Evolutionary conservation across 2,888 invertebrate genomes (phyloP), one percentile per base, ranked within the genome.

Genomic region (Ornithoptera alexandrae): DNA sequence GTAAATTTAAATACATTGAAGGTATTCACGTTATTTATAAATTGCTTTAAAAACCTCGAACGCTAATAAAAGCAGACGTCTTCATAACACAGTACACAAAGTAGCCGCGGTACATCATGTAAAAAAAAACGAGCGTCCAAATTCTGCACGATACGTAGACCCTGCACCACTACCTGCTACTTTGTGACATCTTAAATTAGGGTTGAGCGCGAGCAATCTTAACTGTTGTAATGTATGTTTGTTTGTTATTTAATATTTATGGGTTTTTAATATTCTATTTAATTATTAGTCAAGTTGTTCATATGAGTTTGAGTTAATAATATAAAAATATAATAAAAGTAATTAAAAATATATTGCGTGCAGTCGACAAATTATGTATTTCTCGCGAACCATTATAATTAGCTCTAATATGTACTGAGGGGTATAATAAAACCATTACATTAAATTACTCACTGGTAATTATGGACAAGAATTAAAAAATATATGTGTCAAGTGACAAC

Each of bases 101-200:
- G 81, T 81, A 80, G 77, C 77, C 76, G 77, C 79, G 79, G 77
- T 76, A 79, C 75, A 78, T 78, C 71, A 72, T 80, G 82, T 87
- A 86, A 83, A 87, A 88, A 88, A 89, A 90, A 89, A 86, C 81
- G 81, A 71, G 76, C 76, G 75, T 83, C 85, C 88, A 80, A 89
- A 89, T 87, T 89, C 88, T 87, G 76, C 78, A 86, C 81, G 84
- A 84, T 84, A 85, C 83, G 86, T 86, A 85, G 83, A 80, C 81
- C 82, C 81, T 84, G 85, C 85, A 82, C 79, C 83, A 78, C 86
- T 92, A 90, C 90, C 90, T 91, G 91, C 90, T 91, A 90, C 86
- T 89, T 89, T 89, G 87, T 89, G 87, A 88, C 89, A 87, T 89
- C 90, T 90, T 87, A 85, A 85, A 80, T 74, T 84, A 92, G 90